Evolutionary conservation across 2,113 vertebrate species (phyloP).

Genomic region (Tachuris rubrigastra): DNA sequence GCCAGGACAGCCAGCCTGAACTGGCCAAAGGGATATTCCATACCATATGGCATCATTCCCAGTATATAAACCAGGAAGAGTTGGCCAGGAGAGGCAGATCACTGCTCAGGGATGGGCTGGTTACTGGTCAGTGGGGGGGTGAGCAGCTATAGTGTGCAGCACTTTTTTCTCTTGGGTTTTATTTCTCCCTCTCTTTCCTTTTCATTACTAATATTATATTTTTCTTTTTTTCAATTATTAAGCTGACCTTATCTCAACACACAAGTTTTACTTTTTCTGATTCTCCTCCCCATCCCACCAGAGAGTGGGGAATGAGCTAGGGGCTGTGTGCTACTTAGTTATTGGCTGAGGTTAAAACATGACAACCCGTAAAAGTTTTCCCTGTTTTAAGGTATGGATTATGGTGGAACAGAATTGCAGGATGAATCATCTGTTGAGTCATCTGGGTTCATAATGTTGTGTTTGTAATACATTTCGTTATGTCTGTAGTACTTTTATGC

Average conservation of each 20-base stretch:
- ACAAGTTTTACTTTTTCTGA: not conserved
- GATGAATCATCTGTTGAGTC: not conserved
- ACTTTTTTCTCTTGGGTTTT: not conserved
- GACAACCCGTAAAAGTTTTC: not conserved
- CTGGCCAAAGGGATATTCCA: not conserved
- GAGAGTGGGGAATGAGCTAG: not conserved
- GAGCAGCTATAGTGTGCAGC: not conserved
- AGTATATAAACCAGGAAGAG: not conserved
- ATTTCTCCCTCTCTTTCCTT: not conserved
- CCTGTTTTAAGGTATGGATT: not conserved
- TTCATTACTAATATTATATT: not conserved
- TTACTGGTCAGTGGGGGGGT: not conserved
- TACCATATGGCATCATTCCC: not conserved
- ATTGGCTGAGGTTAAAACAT: not conserved
- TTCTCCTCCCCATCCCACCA: not conserved
- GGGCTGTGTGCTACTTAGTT: not conserved
- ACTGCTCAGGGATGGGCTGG: fast-evolving
- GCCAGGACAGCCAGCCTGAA: not conserved
- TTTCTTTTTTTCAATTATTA: not conserved
- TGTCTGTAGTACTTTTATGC: not conserved
- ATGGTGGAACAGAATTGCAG: not conserved
- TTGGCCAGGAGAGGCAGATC: not conserved
- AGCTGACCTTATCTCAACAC: not conserved
- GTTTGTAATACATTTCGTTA: not conserved
- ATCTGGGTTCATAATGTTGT: not conserved